Evolutionary conservation across 2,797 vertebrate species (phyloP).

Genomic region (Chromis chromis): DNA sequence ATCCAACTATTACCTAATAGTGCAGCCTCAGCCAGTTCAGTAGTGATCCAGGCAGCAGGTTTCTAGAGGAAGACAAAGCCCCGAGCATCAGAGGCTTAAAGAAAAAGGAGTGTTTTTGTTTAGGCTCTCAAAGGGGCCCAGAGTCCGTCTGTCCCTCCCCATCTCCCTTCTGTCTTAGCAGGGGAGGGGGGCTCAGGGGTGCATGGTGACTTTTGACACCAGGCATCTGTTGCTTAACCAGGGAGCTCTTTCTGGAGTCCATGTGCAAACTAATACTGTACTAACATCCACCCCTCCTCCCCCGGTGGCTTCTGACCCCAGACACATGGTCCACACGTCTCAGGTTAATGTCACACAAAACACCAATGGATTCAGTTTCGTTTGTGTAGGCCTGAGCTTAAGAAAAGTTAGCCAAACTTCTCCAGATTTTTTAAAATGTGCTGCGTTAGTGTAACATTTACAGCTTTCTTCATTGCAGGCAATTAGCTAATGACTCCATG

Average conservation of each 20-base stretch:
- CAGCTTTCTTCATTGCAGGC: slow-evolving; percentile 32
- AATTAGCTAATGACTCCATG: slow-evolving; percentile 38
- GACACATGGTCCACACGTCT: slow-evolving; percentile 50
- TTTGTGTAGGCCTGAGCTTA: background rate
- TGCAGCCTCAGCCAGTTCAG: background rate
- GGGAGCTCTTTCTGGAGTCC: slow-evolving; percentile 40
- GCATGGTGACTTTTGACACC: slow-evolving; percentile 68
- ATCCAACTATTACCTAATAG: background rate
- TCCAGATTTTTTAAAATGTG: background rate
- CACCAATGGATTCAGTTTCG: slow-evolving; percentile 34
- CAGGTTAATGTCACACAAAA: slow-evolving; percentile 43
- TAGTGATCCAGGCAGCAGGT: slow-evolving; percentile 17
- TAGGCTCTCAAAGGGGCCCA: slow-evolving; percentile 50
- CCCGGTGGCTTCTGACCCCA: slow-evolving; percentile 37
- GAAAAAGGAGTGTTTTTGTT: slow-evolving; percentile 61
- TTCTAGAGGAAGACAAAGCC: slow-evolving; percentile 56
- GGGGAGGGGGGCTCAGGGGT: slow-evolving; percentile 8
- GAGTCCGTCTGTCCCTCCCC: slow-evolving; percentile 59
- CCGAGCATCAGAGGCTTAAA: background rate
- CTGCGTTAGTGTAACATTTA: slow-evolving; percentile 14
- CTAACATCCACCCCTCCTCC: background rate
- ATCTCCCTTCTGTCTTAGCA: slow-evolving; percentile 66
- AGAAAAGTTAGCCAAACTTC: slow-evolving; percentile 5
- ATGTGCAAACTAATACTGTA: slow-evolving; percentile 68
- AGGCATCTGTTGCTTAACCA: slow-evolving; percentile 71